Percentiles rank a stretch among this genome's conserved stretches.
These are phyloP conservation scores for Hippolais icterina DNA, from an alignment of 2,113 vertebrate genomes.

Conservation along the genomic window DNA sequence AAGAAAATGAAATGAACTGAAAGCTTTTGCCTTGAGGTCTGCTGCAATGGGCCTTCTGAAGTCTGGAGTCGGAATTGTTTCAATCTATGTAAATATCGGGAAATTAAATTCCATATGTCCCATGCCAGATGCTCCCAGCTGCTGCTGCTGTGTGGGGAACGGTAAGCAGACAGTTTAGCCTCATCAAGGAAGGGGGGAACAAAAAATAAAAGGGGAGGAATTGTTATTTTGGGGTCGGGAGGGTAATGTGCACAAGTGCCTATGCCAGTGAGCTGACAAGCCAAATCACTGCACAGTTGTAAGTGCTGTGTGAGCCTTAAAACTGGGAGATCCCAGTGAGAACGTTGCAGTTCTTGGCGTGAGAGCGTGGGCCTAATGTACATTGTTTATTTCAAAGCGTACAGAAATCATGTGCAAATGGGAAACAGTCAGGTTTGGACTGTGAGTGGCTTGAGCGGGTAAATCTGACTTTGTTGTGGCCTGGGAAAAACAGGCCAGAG, in stretches of 20 bases:
- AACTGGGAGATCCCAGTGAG: constrained; percentile 24
- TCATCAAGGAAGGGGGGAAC: background rate
- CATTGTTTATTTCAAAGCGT: constrained; percentile 46
- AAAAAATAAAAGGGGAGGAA: constrained; percentile 1
- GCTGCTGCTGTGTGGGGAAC: constrained; percentile 68
- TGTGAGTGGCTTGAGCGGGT: background rate
- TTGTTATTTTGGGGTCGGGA: constrained; percentile 31
- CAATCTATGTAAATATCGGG: constrained; percentile 81
- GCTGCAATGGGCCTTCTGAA: constrained; percentile 64
- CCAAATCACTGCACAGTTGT: constrained; percentile 23
- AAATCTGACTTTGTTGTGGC: background rate
- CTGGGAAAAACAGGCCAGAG: background rate
- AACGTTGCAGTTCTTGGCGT: background rate
- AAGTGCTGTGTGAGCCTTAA: constrained; percentile 20
- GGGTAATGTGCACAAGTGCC: constrained; percentile 24
- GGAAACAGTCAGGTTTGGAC: background rate
- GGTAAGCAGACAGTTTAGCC: constrained; percentile 63
- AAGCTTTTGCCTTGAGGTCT: constrained; percentile 70
- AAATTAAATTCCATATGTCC: constrained; percentile 79
- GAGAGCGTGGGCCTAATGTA: background rate
- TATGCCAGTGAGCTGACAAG: constrained; percentile 64
- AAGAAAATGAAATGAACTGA: constrained; percentile 64
- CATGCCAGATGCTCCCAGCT: constrained; percentile 74
- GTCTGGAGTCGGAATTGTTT: constrained; percentile 71
- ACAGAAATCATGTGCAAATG: background rate